These are phyloP conservation scores for Delichon dasypus DNA, from an alignment of 2,797 vertebrate species.

Conservation along the genomic window DNA sequence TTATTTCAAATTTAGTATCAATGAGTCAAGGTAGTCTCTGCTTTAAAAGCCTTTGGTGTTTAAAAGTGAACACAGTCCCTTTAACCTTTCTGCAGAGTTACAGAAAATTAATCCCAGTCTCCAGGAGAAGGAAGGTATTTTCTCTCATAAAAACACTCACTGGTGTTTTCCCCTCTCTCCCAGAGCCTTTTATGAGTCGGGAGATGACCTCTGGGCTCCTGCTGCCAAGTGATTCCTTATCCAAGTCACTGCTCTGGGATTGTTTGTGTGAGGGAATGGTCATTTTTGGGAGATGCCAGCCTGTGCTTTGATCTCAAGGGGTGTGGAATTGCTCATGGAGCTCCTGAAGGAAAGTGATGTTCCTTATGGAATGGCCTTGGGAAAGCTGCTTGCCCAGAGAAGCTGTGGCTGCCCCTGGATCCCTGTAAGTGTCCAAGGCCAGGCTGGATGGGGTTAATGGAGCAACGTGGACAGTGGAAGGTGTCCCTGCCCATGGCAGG, in stretches of 20 bases:
- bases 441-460: rapidly evolving
- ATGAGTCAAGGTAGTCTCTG: neutral
- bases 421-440: neutral
- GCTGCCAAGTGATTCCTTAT: neutral
- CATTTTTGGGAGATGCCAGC: neutral
- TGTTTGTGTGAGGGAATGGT: neutral
- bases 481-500: neutral
- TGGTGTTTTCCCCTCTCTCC: conserved; percentile 50
- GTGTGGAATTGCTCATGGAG: neutral
- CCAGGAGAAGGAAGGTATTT: conserved; percentile 30
- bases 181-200: neutral
- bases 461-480: neutral
- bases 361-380: neutral
- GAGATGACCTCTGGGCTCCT: neutral
- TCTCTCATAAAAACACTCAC: conserved; percentile 54
- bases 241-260: neutral
- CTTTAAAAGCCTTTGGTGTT: conserved; percentile 4
- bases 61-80: neutral
- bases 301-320: neutral
- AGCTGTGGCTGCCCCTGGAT: neutral
- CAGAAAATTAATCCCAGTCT: conserved; percentile 61
- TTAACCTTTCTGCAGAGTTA: neutral
- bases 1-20: neutral
- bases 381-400: neutral
- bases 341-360: neutral